A percentile compares a stretch with the other conserved stretches of the same genome.
Evolutionary conservation across 2,797 vertebrate genomes (phyloP).

Genomic region (Aselliscus stoliczkanus): DNA sequence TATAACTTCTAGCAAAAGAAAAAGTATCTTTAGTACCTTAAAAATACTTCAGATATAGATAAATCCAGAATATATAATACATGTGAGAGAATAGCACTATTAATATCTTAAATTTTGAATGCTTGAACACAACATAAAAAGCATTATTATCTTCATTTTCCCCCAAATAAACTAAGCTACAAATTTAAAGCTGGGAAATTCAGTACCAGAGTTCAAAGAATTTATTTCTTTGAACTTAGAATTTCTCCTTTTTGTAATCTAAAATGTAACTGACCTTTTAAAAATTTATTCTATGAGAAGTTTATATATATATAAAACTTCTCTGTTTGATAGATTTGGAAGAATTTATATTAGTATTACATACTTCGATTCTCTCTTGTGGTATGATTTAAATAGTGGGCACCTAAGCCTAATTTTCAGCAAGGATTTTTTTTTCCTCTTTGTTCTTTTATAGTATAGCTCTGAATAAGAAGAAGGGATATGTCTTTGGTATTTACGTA

Average conservation of each 20-base stretch:
- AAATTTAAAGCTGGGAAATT: background rate
- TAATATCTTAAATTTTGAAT: conserved; percentile 24
- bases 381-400: background rate
- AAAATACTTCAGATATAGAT: conserved; percentile 18
- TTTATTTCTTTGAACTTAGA: background rate
- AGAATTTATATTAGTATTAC: background rate
- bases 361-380: background rate
- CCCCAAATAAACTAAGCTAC: background rate
- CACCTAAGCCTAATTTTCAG: background rate
- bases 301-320: background rate
- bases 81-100: background rate
- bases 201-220: background rate
- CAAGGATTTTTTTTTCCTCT: background rate
- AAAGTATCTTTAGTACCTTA: conserved; percentile 18
- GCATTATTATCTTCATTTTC: background rate
- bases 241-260: background rate
- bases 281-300: background rate
- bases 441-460: background rate
- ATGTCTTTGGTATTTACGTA: background rate
- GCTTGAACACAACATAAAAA: background rate
- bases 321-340: background rate
- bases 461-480: background rate
- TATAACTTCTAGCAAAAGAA: conserved; percentile 35
- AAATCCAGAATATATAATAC: background rate
- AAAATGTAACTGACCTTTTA: background rate